Evolutionary conservation across 1,140 invertebrate species (phyloP).

Genomic region (Zaprionus ghesquierei): DNA sequence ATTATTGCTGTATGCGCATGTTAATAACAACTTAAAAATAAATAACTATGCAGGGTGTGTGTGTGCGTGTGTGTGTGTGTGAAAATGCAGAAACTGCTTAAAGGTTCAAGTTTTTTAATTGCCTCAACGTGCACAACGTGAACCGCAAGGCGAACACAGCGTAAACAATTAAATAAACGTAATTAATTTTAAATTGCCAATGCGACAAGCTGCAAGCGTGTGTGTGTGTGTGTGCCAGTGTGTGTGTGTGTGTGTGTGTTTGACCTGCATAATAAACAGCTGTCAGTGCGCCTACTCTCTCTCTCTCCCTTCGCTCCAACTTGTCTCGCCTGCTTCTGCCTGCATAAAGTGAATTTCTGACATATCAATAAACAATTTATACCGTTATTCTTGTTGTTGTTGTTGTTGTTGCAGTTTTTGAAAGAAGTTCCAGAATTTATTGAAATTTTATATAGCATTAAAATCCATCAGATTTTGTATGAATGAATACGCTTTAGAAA

Average conservation of each 20-base stretch:
- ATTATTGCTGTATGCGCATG: conserved; percentile 29
- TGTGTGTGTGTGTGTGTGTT: conserved; percentile 19
- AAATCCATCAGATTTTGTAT: neutral
- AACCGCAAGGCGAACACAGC: conserved; percentile 41
- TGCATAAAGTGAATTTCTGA: neutral
- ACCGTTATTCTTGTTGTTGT: neutral
- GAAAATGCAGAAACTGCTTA: conserved; percentile 59
- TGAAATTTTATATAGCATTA: neutral
- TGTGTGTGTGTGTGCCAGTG: neutral
- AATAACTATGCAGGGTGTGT: conserved; percentile 53
- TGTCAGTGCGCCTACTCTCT: neutral
- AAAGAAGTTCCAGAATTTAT: neutral
- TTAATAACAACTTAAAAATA: conserved; percentile 69
- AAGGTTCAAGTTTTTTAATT: conserved; percentile 64
- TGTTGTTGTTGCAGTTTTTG: neutral
- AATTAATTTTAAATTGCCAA: conserved; percentile 62
- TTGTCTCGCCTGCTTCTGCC: neutral
- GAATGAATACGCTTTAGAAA: no score
- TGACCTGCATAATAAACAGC: conserved; percentile 25
- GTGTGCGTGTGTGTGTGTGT: conserved; percentile 12
- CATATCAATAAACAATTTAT: neutral
- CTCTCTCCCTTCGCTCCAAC: neutral
- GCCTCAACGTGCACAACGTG: conserved; percentile 49
- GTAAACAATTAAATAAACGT: conserved; percentile 65
- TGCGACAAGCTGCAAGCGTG: no score